Percentiles rank a stretch among this genome's conserved stretches.
phyloP scores from a whole-genome alignment of 2,113 vertebrate genomes.

The Ceyx margarethae region DNA sequence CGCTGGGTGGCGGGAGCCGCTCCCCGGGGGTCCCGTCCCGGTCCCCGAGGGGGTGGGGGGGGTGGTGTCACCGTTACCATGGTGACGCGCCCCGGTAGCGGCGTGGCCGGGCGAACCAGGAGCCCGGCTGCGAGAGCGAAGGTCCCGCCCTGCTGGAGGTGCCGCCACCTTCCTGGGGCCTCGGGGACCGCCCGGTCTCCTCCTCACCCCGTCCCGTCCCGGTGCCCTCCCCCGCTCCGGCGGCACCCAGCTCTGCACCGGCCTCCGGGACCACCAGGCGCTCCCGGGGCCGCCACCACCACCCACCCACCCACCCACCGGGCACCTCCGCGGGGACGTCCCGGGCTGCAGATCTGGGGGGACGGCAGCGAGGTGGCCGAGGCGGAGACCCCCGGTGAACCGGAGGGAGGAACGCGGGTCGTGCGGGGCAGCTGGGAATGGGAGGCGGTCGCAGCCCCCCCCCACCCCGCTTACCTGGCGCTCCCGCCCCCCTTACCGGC shows the following conservation, averaged over 20 bases:
- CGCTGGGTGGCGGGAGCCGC: not conserved
- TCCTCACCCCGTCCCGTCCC: not conserved
- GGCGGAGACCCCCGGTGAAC: too few species aligned
- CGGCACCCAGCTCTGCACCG: too few species aligned
- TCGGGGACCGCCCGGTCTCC: not conserved
- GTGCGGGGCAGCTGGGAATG: too few species aligned
- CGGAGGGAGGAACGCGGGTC: too few species aligned
- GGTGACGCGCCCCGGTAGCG: not conserved
- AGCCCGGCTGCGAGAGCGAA: not conserved
- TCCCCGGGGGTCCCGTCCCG: too few species aligned
- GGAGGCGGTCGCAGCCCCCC: too few species aligned
- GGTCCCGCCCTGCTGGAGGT: not conserved
- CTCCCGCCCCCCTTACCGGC: too few species aligned
- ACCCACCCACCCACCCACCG: not conserved
- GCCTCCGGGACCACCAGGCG: not conserved
- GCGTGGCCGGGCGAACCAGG: not conserved
- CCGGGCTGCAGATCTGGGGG: too few species aligned
- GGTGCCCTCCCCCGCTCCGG: not conserved
- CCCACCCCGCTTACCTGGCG: too few species aligned
- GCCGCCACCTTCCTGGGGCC: too few species aligned
- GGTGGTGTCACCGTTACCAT: not conserved
- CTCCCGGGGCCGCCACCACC: not conserved
- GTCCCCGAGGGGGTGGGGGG: too few species aligned
- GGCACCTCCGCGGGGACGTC: not conserved
- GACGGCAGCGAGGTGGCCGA: too few species aligned